Conservation (phyloP, 2,797 vertebrate species). For the Psittacula derbiana region DNA sequence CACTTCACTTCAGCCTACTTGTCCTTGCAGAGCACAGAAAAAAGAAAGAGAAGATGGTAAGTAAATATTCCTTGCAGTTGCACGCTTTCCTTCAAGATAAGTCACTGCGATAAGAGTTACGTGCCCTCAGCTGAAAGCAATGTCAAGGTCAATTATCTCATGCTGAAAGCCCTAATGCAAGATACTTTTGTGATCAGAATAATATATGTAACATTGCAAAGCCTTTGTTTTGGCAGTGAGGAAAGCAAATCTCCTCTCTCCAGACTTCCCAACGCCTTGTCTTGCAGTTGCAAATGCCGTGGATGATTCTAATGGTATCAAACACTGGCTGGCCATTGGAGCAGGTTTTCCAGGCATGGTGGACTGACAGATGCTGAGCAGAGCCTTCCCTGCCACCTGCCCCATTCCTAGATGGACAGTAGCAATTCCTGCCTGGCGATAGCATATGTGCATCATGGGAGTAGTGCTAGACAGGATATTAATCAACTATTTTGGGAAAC, state of each 20-base stretch:
- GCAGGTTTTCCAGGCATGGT: not conserved
- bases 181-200: constrained; percentile 68
- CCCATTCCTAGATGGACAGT: not conserved
- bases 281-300: not conserved
- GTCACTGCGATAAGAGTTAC: constrained; percentile 60
- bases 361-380: not conserved
- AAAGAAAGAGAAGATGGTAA: constrained; percentile 31
- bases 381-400: not conserved
- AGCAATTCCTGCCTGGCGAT: not conserved
- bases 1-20: constrained; percentile 31
- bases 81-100: constrained; percentile 59
- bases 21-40: constrained; percentile 46
- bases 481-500: constrained; percentile 8
- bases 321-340: not conserved
- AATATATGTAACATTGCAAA: constrained; percentile 30
- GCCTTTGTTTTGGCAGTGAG: constrained; percentile 61
- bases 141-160: constrained; percentile 75
- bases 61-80: constrained; percentile 56
- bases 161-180: constrained; percentile 68
- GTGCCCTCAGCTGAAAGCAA: constrained; percentile 68
- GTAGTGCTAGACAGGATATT: not conserved
- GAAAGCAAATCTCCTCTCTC: constrained; percentile 53
- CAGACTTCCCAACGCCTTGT: not conserved
- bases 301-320: not conserved
- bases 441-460: not conserved